Conservation (phyloP, 2,113 vertebrate species). For the Elephas maximus region DNA sequence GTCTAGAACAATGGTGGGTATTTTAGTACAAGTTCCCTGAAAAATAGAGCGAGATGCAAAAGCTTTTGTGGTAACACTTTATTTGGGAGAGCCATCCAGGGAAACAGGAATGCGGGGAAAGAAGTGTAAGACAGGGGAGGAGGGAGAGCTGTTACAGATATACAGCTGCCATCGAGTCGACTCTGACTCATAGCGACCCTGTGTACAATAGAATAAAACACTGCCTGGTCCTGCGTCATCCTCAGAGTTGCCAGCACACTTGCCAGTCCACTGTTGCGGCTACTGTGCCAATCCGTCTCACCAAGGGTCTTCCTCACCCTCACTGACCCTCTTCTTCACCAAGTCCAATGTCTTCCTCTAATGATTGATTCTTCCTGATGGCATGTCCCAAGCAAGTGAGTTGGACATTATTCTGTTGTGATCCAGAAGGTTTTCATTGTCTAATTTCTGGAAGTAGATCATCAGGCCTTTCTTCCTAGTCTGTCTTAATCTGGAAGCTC, state of each 20-base stretch:
- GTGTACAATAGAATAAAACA: not conserved
- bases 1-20: not conserved
- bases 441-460: not conserved
- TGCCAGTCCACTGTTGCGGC: no score
- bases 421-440: not conserved
- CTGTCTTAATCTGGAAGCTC: not conserved
- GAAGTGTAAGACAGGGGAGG: not conserved
- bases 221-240: not conserved
- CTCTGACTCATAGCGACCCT: not conserved
- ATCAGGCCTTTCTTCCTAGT: not conserved
- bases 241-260: no score
- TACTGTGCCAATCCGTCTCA: not conserved
- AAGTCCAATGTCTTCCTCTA: not conserved
- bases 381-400: not conserved
- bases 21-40: constrained; percentile 11
- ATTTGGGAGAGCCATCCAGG: not conserved
- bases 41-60: constrained; percentile 28
- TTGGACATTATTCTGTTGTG: not conserved
- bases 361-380: not conserved
- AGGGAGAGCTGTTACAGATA: not conserved
- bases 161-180: not conserved
- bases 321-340: not conserved
- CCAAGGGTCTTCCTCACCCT: not conserved
- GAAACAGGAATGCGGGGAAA: not conserved
- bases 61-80: not conserved